Evolutionary conservation across 2,113 vertebrate genomes (phyloP).

Genomic region (Amblyornis subalaris): DNA sequence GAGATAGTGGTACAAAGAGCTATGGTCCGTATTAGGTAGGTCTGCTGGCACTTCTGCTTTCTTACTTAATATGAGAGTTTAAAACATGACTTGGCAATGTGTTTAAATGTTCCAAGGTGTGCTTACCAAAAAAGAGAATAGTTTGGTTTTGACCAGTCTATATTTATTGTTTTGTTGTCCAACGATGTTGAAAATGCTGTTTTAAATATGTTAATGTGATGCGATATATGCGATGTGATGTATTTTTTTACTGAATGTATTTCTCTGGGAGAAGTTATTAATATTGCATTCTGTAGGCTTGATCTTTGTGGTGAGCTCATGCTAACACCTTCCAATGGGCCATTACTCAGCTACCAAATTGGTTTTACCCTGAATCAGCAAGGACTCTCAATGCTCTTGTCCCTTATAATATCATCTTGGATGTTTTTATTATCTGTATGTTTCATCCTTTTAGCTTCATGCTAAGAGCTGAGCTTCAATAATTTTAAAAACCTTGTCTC

Average conservation of each 20-base stretch:
- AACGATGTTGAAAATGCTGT: neutral
- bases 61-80: neutral
- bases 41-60: neutral
- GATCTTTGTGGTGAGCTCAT: neutral
- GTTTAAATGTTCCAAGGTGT: neutral
- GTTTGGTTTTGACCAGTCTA: neutral
- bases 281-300: neutral
- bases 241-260: neutral
- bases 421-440: neutral
- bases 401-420: neutral
- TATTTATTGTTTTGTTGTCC: neutral
- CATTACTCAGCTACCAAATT: neutral
- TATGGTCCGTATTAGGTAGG: neutral
- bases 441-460: neutral
- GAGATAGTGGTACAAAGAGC: neutral
- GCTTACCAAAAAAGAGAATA: neutral
- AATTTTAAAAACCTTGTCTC: neutral
- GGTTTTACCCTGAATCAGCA: neutral
- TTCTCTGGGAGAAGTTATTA: neutral
- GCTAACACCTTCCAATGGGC: neutral
- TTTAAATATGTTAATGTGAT: neutral
- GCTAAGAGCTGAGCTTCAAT: neutral
- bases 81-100: neutral
- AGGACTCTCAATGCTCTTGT: neutral
- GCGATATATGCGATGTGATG: neutral